Evolutionary conservation across 2,797 vertebrate species (phyloP), one percentile per base, ranked within the genome.

Genomic region (Acomys russatus): DNA sequence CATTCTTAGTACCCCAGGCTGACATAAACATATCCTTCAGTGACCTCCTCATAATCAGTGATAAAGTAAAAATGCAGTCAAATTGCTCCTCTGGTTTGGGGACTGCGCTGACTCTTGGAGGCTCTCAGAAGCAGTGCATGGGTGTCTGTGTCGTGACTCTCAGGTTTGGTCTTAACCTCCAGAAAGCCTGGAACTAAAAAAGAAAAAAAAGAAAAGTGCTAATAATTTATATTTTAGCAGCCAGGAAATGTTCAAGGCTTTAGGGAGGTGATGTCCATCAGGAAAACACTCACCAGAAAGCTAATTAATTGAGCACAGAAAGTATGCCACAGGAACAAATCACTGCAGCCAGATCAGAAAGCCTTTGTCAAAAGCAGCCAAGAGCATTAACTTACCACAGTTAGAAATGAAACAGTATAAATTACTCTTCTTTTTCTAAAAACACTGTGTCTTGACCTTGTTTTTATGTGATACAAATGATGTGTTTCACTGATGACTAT

Each of bases 381-480:
- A 94, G 90, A 96, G 56, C 94, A 89, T 78, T 94, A 84, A 80
- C 92, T 97, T 96, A 96, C 71, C 91, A 95, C 96, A 30, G 0
- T 96, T 97, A 84, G 94, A 97, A 97, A 97, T 96, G 92, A 97
- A 97, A 97, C 1, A 30, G 90, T 97, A 88, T 97, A 97, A 97
- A 96, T 95, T 95, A 96, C 61, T 88, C 93, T 74, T 77, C 83
- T 93, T 96, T 97, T 94, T 92, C 88, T 96, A 22, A 94, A 96
- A 95, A 68, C 87, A 93, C 83, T 95, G 20, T 78, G 1, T 92
- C 92, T 96, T 98, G 96, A 63, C 94, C 90, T 96, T 90, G 28
- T 96, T 90, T 98, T 97, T 89, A 49, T 96, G 71, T 66, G 94
- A 96, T 88, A 88, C 95, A 97, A 97, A 98, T 96, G 93, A 96